Percentiles rank a stretch among this genome's conserved stretches.
Conservation (phyloP, 1,140 invertebrate genomes). For the Trachymyrmex septentrionalis region DNA sequence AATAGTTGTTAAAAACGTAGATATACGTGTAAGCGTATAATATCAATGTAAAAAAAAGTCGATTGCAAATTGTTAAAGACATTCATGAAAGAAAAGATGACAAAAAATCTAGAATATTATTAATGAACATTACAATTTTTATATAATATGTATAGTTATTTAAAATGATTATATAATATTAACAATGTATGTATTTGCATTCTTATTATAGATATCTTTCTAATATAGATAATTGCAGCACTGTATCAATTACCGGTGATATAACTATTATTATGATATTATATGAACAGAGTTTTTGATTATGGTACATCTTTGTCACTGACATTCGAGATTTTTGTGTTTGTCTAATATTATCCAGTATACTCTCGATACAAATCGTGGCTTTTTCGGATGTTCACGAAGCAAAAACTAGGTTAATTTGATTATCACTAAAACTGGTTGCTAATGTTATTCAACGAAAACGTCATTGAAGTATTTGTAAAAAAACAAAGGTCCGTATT, state of each 20-base stretch:
- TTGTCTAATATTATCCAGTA: slow-evolving; percentile 46
- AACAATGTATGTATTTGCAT: neutral
- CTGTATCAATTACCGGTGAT: slow-evolving; percentile 12
- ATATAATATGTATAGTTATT: neutral
- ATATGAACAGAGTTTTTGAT: neutral
- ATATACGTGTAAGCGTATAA: neutral
- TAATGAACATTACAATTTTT: neutral
- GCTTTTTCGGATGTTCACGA: slow-evolving; percentile 12
- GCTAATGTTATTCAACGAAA: neutral
- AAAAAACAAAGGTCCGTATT: slow-evolving; percentile 9
- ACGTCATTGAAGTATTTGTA: neutral
- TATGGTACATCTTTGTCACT: neutral
- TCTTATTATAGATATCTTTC: slow-evolving; percentile 16
- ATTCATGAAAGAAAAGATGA: neutral
- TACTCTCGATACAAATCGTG: neutral
- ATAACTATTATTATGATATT: slow-evolving; percentile 15
- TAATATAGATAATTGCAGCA: neutral
- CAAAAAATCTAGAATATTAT: neutral
- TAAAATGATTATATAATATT: slow-evolving; percentile 2
- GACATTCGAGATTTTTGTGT: slow-evolving; percentile 21
- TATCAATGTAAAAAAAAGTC: neutral
- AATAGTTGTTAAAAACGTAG: neutral
- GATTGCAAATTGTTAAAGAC: neutral
- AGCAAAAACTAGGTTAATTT: slow-evolving; percentile 45
- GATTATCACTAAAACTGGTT: slow-evolving; percentile 20